Percentiles rank a stretch among this genome's conserved stretches.
These are phyloP conservation scores for Sebastes schlegelii DNA, from an alignment of 2,113 vertebrate genomes.

Conservation along the genomic window DNA sequence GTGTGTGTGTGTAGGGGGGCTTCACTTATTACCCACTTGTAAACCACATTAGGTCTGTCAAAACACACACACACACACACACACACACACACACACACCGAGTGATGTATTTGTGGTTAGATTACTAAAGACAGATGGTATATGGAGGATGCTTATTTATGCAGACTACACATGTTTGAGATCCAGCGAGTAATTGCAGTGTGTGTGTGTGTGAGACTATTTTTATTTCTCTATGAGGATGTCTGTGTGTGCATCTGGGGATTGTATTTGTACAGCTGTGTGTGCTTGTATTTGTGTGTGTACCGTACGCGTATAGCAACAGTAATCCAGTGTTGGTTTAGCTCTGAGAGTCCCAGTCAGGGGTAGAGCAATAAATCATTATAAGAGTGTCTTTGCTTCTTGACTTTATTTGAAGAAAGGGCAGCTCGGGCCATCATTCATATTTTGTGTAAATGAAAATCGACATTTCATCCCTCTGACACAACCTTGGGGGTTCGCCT, in stretches of 20 bases:
- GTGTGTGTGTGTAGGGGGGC: conserved; percentile 5
- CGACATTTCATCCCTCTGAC: conserved; percentile 52
- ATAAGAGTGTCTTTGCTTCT: conserved; percentile 31
- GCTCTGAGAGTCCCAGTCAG: conserved; percentile 15
- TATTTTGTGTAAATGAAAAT: conserved; percentile 56
- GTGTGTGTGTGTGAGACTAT: conserved; percentile 6
- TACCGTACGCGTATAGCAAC: not conserved
- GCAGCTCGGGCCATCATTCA: conserved; percentile 41
- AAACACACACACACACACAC: conserved; percentile 24
- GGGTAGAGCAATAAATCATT: conserved; percentile 41
- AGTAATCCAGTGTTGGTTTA: conserved; percentile 37
- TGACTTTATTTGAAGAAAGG: conserved; percentile 42
- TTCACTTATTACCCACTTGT: conserved; percentile 5
- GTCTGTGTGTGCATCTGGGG: conserved; percentile 5
- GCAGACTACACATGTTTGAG: conserved; percentile 48
- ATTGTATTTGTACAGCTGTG: conserved; percentile 8
- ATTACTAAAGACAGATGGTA: conserved; percentile 44
- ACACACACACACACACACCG: not conserved
- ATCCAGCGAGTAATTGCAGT: conserved; percentile 25
- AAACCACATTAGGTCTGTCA: conserved; percentile 19
- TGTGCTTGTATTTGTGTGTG: not conserved
- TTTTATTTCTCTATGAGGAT: conserved; percentile 8
- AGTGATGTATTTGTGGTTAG: conserved; percentile 46
- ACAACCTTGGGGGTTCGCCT: conserved; percentile 32
- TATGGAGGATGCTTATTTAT: conserved; percentile 40